A percentile compares a stretch with the other conserved stretches of the same genome.
These are phyloP conservation scores for Caenorhabditis sp. DNA, from an alignment of 2,888 invertebrate species.

Conservation along the genomic window DNA sequence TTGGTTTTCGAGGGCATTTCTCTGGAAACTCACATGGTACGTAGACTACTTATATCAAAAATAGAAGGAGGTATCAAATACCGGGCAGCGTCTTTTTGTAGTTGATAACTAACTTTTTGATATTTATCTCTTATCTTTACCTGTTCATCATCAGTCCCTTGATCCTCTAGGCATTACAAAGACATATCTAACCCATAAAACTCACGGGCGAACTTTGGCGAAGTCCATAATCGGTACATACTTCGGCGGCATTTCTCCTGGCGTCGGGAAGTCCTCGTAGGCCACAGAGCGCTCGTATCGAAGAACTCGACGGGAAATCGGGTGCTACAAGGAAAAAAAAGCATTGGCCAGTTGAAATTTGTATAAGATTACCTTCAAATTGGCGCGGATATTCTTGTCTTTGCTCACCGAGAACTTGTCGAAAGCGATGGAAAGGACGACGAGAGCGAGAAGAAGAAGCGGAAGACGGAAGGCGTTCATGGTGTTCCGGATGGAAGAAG, in stretches of 20 bases:
- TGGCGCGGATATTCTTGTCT: slow-evolving; percentile 49
- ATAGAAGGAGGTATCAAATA: not conserved
- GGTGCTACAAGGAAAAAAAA: slow-evolving; percentile 36
- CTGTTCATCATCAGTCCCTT: too few species aligned
- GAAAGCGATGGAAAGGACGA: slow-evolving; percentile 30
- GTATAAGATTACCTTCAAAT: slow-evolving; percentile 58
- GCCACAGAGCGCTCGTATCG: slow-evolving; percentile 60
- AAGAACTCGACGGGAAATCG: slow-evolving; percentile 62
- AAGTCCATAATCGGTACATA: slow-evolving; percentile 61
- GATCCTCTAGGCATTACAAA: too few species aligned
- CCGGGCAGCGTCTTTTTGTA: too few species aligned
- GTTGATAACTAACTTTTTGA: too few species aligned
- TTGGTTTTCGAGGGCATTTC: slow-evolving; percentile 60
- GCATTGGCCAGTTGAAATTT: too few species aligned
- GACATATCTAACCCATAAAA: not conserved
- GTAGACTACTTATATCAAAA: not conserved
- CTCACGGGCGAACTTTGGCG: slow-evolving; percentile 63
- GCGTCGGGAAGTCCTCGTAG: slow-evolving; percentile 57
- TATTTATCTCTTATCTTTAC: too few species aligned
- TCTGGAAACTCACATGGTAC: slow-evolving; percentile 24
- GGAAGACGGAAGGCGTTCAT: slow-evolving; percentile 23
- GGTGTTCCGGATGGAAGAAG: slow-evolving; percentile 28
- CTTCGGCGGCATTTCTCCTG: slow-evolving; percentile 51
- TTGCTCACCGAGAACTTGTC: slow-evolving; percentile 60
- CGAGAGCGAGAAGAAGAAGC: slow-evolving; percentile 26